Base-by-base conservation (phyloP, 1,140 invertebrate species). In the Drosophila subobscura region DNA sequence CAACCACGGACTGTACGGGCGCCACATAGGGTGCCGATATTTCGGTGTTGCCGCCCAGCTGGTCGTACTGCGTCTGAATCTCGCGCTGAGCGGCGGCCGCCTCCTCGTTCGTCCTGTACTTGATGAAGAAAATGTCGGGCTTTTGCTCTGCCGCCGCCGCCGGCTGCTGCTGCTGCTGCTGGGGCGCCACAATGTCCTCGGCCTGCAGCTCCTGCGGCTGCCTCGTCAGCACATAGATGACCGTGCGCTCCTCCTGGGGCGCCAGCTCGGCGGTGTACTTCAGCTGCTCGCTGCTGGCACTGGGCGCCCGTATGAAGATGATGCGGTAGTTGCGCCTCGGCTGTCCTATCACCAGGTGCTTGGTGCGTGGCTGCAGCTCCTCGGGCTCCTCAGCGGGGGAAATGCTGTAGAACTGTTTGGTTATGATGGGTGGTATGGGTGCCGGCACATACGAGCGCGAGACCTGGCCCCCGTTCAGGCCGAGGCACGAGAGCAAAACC, bases 191-290 rank as follows among this genome's bases (percentile, higher is more conserved):
- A 44, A 91, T 89, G 22, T 90, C 79, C 20, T 67, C 41, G 10
- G 80, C 72, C 71, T 85, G 60, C 44, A 90, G 53, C 8, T 90
- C 85, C 5, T 58, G 54, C 14, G 72, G 73, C 49, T 90, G 96
- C 92, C 96, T 96, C 4, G 95, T 95, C 44, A 97, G 92, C 2
- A 97, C 96, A 91, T 97, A 97, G 73, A 97, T 96, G 45, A 97
- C 93, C 10, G 96, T 97, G 79, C 96, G 96, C 83, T 96, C 95
- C 92, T 97, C 96, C 64, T 95, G 95, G 41, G 94, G 72, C 29
- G 94, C 93, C 74, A 90, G 41, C 60, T 95, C 93, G n/a, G 93
- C 92, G 44, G 95, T 95, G 93, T 92, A 41, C 91, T 93, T 53
- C 92, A 94, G 1, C 0, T 94, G 94, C 54, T 94, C 94, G 42